Base-by-base conservation (phyloP, 2,797 vertebrate species). In the Huso huso region DNA sequence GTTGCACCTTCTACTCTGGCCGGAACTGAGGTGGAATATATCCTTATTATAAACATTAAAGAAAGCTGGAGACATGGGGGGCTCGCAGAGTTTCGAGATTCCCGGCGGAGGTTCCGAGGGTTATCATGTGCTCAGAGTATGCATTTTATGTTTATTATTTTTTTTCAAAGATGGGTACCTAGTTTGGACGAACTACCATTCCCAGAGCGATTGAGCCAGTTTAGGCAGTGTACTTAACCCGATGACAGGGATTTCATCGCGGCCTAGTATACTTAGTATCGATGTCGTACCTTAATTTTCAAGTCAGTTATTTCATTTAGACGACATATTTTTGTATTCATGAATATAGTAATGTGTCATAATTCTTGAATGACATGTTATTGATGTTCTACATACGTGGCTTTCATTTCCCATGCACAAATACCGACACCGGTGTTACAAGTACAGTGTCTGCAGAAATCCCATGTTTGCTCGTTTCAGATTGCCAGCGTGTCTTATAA, bases 81-180 rank as follows among this genome's bases (percentile, higher is more conserved):
- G 89, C 59, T 80, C 93, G 71, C 94, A 97, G 85, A 98, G 96
- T 73, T 88, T 96, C 76, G 95, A 96, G 84, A 95, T 97, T 81
- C 95, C 96, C 7, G 95, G 95, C 51, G 95, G 95, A 70, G 95
- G 95, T 68, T 96, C 93, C 0, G 95, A 98, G 79, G 95, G 95
- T 66, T 98, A 97, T 79, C 95, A 97, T 69, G 94, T 98, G 75
- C 83, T 98, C 65, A 85, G 95, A 84, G 95, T 98, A 82, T 80
- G 88, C 68, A 60, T 48, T 53, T 65, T 64, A 37, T 37, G 37
- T 37, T 62, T 8, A 3, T 62, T 37, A 48, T 37, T 8, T 10
- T 23, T 7, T 37, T 51, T 58, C 6, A 58, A 58, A 13, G 10
- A 11, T 58, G 7, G 55, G 55, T 3, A 48, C 15, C 10, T 15